Conservation (phyloP, 2,888 invertebrate genomes). For the Chymomyza amoena region DNA sequence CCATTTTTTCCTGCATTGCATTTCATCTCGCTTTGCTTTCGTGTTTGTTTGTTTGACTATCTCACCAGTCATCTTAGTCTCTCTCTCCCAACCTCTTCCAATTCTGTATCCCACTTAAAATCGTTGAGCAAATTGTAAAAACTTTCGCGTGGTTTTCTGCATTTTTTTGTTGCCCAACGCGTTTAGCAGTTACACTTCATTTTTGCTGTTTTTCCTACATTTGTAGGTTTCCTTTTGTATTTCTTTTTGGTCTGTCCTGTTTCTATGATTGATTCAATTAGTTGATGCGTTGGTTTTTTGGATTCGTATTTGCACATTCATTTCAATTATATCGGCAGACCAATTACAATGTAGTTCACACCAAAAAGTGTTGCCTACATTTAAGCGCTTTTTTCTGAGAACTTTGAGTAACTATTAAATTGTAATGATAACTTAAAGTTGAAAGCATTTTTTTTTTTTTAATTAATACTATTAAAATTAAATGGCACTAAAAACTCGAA, state of each 20-base stretch:
- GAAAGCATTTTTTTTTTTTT: neutral
- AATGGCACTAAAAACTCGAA: no score
- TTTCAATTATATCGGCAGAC: neutral
- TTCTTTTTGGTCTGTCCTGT: slow-evolving; percentile 55
- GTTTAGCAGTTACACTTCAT: slow-evolving; percentile 45
- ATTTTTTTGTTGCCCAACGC: slow-evolving; percentile 37
- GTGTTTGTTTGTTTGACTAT: neutral
- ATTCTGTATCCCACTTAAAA: slow-evolving; percentile 36
- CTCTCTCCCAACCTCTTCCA: slow-evolving; percentile 30
- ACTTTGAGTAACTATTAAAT: neutral
- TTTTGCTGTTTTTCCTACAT: neutral
- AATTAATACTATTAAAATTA: no score
- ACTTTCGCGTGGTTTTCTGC: slow-evolving; percentile 35
- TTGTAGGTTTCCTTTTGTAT: neutral
- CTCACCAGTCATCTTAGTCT: neutral
- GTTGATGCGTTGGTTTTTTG: slow-evolving; percentile 46
- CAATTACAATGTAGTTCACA: neutral
- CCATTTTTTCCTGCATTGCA: slow-evolving; percentile 53
- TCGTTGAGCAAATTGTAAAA: slow-evolving; percentile 64
- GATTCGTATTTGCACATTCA: neutral
- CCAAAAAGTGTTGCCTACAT: neutral
- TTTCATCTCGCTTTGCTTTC: slow-evolving; percentile 19
- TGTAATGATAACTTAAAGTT: neutral
- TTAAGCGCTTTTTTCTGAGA: neutral
- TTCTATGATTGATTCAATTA: slow-evolving; percentile 71